Percentiles rank a stretch among this genome's conserved stretches.
Evolutionary conservation across 2,888 invertebrate species (phyloP).

Genomic region (Anodontia alba): DNA sequence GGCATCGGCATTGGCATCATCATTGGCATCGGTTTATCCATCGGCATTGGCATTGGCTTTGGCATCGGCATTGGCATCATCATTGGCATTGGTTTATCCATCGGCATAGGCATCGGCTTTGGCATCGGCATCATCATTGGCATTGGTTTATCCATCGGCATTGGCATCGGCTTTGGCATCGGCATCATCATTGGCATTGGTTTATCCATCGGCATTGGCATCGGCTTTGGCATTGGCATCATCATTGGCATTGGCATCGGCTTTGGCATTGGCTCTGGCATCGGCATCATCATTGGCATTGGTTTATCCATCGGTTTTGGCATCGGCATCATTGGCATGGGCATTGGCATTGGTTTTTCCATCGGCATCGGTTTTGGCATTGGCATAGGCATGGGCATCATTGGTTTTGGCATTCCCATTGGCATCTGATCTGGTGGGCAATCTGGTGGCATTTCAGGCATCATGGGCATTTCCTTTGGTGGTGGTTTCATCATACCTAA

Average conservation of each 20-base stretch:
- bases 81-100: not conserved
- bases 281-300: conserved; percentile 2
- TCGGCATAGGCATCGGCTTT: not conserved
- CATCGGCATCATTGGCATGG: conserved; percentile 22
- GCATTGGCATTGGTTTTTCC: not conserved
- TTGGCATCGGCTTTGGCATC: conserved; percentile 31
- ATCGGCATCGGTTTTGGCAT: not conserved
- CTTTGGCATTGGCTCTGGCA: not conserved
- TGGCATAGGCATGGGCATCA: not conserved
- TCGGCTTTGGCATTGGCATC: not conserved
- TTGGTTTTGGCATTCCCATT: not conserved
- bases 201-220: conserved; percentile 5
- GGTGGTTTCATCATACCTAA: not conserved
- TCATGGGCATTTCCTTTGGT: not conserved
- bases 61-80: conserved; percentile 9
- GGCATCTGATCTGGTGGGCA: conserved; percentile 3
- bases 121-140: not conserved
- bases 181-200: conserved; percentile 35
- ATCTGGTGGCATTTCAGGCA: not conserved
- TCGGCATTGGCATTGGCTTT: conserved; percentile 11
- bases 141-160: conserved; percentile 29
- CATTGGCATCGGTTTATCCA: conserved; percentile 23
- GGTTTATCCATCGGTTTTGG: conserved; percentile 30
- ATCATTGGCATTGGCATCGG: not conserved
- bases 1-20: conserved; percentile 31